Base-by-base conservation (phyloP, 2,888 invertebrate species). In the Lasioglossum zephyrum region DNA sequence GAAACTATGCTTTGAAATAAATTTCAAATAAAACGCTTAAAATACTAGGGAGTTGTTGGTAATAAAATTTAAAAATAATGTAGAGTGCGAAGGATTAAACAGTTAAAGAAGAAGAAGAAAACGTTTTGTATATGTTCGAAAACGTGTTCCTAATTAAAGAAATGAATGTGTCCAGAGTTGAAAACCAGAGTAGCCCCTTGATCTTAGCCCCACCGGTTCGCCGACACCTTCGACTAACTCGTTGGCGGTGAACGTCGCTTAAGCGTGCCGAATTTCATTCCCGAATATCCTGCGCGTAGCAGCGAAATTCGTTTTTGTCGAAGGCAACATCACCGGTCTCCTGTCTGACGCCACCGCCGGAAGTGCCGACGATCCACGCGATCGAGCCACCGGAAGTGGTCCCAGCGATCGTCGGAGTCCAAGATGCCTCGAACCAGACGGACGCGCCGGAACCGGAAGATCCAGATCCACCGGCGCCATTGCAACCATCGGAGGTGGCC, bases 401-500 rank as follows among this genome's bases (percentile, higher is more conserved):
- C 18, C 66, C 95, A 3, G 95, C 96, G 66, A 91, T 93, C 1
- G 96, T 93, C 5, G 96, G 96, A 85, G 97, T 97, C n/a, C 98
- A 96, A 93, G 98, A 98, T 92, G 98, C 98, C 0, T 97, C 97
- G 77, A 98, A 98, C 93, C 98, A 98, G 95, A 98, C 98, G 0
- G 98, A 98, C 92, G 97, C 97, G 36, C 97, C 97, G 0, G 94
- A 94, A 70, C 83, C 87, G 6, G 94, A 94, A 6, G 94, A 94
- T 16, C 88, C 84, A 13, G 87, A 89, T 0, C 41, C 39, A 9
- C 53, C 79, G 4, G 5, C 69, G n/a, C 69, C 77, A 0, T 6
- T 69, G n/a, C 69, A 22, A 11, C 41, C 73, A 0, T 2, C 31
- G 31, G 92, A 92, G 1, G 4, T 36, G 16, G 92, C 92, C 47